Evolutionary conservation across 2,797 vertebrate species (phyloP).

Genomic region (Premnoplex brunnescens): DNA sequence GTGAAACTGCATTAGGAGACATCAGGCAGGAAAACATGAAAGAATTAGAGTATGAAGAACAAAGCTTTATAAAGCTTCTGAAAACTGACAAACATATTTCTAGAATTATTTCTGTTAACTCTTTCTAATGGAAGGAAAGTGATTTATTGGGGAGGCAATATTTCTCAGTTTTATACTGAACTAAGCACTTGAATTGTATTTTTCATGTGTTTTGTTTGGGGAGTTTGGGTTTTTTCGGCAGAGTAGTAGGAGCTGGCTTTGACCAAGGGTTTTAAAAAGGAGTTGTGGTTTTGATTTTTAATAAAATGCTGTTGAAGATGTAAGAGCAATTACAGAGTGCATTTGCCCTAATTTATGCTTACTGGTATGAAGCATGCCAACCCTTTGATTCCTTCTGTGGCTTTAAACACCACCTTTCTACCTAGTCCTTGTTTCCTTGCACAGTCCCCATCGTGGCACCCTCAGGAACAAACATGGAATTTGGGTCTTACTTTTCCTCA

Average conservation of each 20-base stretch:
- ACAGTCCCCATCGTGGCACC: not conserved
- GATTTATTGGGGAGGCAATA: not conserved
- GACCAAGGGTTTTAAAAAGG: not conserved
- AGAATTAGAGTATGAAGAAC: constrained; percentile 65
- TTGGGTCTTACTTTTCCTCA: not conserved
- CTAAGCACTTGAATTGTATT: not conserved
- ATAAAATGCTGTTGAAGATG: not conserved
- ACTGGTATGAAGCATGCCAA: not conserved
- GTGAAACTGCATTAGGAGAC: constrained; percentile 68
- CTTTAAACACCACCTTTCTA: not conserved
- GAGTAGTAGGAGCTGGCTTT: not conserved
- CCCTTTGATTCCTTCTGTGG: not conserved
- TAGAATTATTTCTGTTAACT: constrained; percentile 37
- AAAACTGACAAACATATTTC: constrained; percentile 53
- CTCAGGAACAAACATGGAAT: not conserved
- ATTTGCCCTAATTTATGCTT: not conserved
- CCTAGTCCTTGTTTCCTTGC: not conserved
- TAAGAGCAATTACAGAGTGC: not conserved
- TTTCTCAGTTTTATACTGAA: not conserved
- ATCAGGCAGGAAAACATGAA: constrained; percentile 69
- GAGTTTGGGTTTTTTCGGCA: not conserved
- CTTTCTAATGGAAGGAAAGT: constrained; percentile 42
- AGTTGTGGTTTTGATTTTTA: not conserved
- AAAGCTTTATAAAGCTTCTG: constrained; percentile 52
- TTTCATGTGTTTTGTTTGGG: not conserved